Evolutionary conservation across 2,797 vertebrate genomes (phyloP), one percentile per base, ranked within the genome.

Genomic region (Sebastes diploproa): DNA sequence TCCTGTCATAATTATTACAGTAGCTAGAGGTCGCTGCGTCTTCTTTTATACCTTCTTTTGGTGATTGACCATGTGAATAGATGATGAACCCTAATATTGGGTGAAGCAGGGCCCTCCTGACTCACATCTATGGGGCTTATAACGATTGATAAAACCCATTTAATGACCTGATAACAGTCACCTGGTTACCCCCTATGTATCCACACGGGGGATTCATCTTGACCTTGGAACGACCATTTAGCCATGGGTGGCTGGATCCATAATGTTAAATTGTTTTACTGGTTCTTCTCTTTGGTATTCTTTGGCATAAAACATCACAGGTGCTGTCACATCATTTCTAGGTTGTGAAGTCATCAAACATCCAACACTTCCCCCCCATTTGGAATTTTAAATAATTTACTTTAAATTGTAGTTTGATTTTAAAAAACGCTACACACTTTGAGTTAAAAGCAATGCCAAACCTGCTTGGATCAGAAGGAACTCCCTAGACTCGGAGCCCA

Each of bases 401-500:
- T 27, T 72, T 1, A 12, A 32, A 25, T 6, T 50, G 2, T 23
- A 27, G 46, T 13, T 34, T 29, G 9, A 20, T 72, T 11, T 34
- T 7, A 60, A n/a, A n/a, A 22, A 29, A 27, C 7, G 0, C n/a
- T n/a, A 4, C 6, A 66, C 5, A 18, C 9, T 8, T 60, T 55
- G 5, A 32, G 42, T 18, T 20, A 38, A 55, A 42, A 6, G 13
- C 6, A 23, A 23, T 5, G 34, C 32, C 96, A 89, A 74, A 99
- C 98, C 98, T 95, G 98, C 98, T 96, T 97, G 96, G 86, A 99
- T 97, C 4, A 99, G 96, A 72, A 99, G 93, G 90, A 99, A 99
- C 90, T 99, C 98, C 56, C 97, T 97, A 66, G 97, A 99, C 90
- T 99, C 98, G 7, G 96, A 95, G 58, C 98, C 98, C 20, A 99